Evolutionary conservation across 2,797 vertebrate species (phyloP).

Genomic region (Sparidentex hasta): DNA sequence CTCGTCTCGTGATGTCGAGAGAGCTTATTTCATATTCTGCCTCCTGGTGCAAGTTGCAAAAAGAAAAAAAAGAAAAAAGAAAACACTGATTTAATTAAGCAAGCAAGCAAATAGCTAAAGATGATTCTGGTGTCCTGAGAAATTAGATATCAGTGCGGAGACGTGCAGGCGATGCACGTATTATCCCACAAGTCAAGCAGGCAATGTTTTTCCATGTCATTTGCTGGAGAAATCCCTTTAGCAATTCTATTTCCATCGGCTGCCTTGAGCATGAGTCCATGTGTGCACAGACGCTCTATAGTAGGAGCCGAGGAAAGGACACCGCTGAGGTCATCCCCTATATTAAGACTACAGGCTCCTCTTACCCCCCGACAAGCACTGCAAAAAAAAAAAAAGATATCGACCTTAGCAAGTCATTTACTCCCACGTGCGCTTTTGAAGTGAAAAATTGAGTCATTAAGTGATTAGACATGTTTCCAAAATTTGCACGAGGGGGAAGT

Average conservation of each 20-base stretch:
- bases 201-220: constrained; percentile 85
- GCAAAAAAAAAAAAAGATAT: constrained; percentile 37
- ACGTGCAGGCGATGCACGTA: constrained; percentile 60
- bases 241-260: constrained; percentile 84
- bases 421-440: neutral
- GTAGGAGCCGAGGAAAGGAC: constrained; percentile 81
- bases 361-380: constrained; percentile 61
- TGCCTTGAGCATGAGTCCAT: constrained; percentile 78
- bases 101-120: constrained; percentile 36
- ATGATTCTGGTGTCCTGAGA: constrained; percentile 38
- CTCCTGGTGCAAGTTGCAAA: neutral
- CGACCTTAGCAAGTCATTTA: constrained; percentile 22
- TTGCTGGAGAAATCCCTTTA: constrained; percentile 84
- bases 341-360: constrained; percentile 80
- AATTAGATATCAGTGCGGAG: constrained; percentile 53
- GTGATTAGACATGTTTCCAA: neutral
- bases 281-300: constrained; percentile 80
- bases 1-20: constrained; percentile 29
- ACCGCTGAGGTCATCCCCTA: constrained; percentile 83
- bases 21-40: constrained; percentile 33
- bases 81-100: constrained; percentile 46
- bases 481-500: neutral
- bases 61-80: constrained; percentile 2
- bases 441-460: neutral
- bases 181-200: constrained; percentile 75